phyloP scores from a whole-genome alignment of 2,113 vertebrate species.

The Turnix velox region DNA sequence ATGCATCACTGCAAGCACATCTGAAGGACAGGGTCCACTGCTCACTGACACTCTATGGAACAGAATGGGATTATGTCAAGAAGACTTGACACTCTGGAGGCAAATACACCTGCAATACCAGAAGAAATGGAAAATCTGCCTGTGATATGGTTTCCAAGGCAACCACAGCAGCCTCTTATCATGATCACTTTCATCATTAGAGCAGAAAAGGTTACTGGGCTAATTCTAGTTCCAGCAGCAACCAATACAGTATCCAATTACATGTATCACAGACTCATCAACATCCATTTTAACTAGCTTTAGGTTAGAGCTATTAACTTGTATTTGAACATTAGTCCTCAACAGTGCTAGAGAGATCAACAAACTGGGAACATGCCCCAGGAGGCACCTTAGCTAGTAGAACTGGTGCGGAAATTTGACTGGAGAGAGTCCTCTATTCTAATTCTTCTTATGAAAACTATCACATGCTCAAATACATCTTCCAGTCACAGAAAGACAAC shows the following conservation, averaged over 20 bases:
- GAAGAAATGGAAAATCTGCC: background rate
- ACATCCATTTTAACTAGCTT: conserved; percentile 21
- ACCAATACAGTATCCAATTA: conserved; percentile 13
- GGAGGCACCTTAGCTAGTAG: background rate
- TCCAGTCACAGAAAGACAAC: background rate
- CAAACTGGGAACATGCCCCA: background rate
- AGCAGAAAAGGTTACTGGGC: conserved; percentile 61
- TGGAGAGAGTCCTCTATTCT: background rate
- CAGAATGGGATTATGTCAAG: background rate
- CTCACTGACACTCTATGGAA: background rate
- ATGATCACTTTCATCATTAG: conserved; percentile 31
- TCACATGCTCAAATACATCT: background rate
- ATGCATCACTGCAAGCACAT: background rate
- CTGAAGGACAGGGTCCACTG: background rate
- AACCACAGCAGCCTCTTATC: conserved; percentile 53
- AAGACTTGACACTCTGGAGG: background rate
- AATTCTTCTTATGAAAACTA: background rate
- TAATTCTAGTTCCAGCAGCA: conserved; percentile 62
- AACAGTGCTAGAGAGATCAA: background rate
- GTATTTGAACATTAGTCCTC: background rate
- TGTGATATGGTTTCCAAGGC: conserved; percentile 40
- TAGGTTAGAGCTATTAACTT: conserved; percentile 12
- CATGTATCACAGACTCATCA: conserved; percentile 13
- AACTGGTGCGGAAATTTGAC: background rate
- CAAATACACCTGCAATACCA: background rate